Evolutionary conservation across 1,140 invertebrate species (phyloP), one percentile per base, ranked within the genome.

Genomic region (Euura lappo): DNA sequence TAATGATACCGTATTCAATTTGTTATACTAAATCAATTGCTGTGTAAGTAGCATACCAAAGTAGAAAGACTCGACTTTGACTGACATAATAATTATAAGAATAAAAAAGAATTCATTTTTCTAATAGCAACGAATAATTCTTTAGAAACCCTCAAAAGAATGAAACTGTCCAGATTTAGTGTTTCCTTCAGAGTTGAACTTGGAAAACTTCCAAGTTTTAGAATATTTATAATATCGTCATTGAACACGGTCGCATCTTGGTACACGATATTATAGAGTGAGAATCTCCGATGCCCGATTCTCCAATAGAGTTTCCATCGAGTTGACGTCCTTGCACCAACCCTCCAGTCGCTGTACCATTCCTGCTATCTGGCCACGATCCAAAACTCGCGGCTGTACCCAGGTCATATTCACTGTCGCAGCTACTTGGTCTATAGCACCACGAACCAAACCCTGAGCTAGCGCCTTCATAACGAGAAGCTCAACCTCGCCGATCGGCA

Each of bases 401-500:
- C 88, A 87, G n/a, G 92, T 94, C 88, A 96, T 92, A 77, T 93
- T 91, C 4, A 96, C 93, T 75, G 89, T 93, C 71, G 90, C 86
- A 13, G 93, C 91, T 3, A 99, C 97, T 88, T 99, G 96, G 90
- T 99, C 98, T 79, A 99, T 99, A 68, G 93, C 94, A 11, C 98
- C 98, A 75, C 94, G 93, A 3, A 99, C 95, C 1, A 99, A 90
- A 66, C 95, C 96, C 78, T 99, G 93, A n/a, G 97, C 96, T 44
- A 99, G 85, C 0, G 98, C 98, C 88, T 99, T 98, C 98, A 99
- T 99, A 2, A 99, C 96, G 8, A 99, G 89, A 73, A 98, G 88
- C 85, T 99, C 98, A 42, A 99, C 97, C 87, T 98, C 93, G 67
- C 93, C 93, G 8, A 93, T 85, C 1, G 94, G 93, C 74, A 99